phyloP scores from a whole-genome alignment of 2,797 vertebrate genomes.

The Fistularia tabacaria region DNA sequence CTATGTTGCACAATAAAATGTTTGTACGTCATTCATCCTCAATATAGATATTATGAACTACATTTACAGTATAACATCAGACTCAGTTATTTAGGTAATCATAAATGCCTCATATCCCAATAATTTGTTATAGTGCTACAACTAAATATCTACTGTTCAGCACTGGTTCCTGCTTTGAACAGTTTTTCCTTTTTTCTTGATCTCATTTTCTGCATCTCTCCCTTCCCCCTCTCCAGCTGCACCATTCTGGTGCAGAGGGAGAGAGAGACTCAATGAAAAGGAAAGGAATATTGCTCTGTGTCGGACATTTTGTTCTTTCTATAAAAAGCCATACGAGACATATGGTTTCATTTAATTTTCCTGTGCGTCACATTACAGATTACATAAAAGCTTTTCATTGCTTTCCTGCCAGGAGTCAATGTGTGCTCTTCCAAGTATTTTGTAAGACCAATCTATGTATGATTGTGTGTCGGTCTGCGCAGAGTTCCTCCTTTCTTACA shows the following conservation, averaged over 20 bases:
- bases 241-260: conserved; percentile 63
- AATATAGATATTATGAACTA: no score
- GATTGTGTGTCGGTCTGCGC: neutral
- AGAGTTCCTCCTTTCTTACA: conserved; percentile 4
- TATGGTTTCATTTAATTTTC: conserved; percentile 8
- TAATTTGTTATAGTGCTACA: neutral
- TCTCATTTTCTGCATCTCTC: conserved; percentile 60
- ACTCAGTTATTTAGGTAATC: no score
- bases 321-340: conserved; percentile 29
- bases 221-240: conserved; percentile 76
- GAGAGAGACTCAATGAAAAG: conserved; percentile 43
- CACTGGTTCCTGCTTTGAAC: conserved; percentile 28
- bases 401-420: neutral
- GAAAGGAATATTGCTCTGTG: conserved; percentile 37
- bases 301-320: conserved; percentile 42
- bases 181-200: conserved; percentile 49
- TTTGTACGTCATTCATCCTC: no score
- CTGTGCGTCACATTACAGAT: neutral
- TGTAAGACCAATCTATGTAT: neutral
- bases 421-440: conserved; percentile 1
- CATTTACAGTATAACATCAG: no score
- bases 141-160: conserved; percentile 11
- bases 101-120: neutral
- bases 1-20: no score
- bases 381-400: neutral